phyloP scores from a whole-genome alignment of 2,888 invertebrate genomes.

The Torymus tubicola region DNA sequence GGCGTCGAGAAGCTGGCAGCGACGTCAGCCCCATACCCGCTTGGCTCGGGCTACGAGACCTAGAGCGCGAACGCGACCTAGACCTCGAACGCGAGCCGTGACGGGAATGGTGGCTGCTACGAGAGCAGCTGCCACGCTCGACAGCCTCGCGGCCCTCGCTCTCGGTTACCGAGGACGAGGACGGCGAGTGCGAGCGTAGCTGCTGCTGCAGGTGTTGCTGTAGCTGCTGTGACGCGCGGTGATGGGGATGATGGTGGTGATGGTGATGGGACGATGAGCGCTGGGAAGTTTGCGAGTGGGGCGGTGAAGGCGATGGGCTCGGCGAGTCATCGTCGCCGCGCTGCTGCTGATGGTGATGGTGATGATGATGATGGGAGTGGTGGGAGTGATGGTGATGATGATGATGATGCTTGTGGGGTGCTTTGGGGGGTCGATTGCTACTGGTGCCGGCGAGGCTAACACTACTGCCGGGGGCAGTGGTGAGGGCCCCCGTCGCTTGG shows the following conservation, averaged over 20 bases:
- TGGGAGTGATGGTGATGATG: slow-evolving; percentile 60
- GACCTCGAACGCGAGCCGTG: slow-evolving; percentile 65
- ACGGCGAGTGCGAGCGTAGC: slow-evolving; percentile 63
- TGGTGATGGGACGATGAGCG: slow-evolving; percentile 46
- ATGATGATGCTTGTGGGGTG: slow-evolving; percentile 43
- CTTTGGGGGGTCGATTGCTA: slow-evolving; percentile 43
- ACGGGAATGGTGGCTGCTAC: slow-evolving; percentile 58
- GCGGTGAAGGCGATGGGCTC: slow-evolving; percentile 64
- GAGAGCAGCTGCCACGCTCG: slow-evolving; percentile 45
- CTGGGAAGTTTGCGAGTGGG: slow-evolving; percentile 66
- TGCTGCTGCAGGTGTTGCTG: slow-evolving; percentile 47
- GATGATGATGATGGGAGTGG: slow-evolving; percentile 62
- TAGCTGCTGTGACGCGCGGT: slow-evolving; percentile 11
- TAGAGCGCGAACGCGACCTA: slow-evolving; percentile 66
- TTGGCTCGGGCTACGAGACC: slow-evolving; percentile 66
- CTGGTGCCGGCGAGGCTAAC: slow-evolving; percentile 35
- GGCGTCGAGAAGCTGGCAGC: slow-evolving; percentile 56
- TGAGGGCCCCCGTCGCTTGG: slow-evolving; percentile 58
- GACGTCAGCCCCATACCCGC: slow-evolving; percentile 61
- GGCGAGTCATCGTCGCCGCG: slow-evolving; percentile 46
- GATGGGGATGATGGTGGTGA: slow-evolving; percentile 66
- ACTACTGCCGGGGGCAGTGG: slow-evolving; percentile 26
- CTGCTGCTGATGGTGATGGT: slow-evolving; percentile 51
- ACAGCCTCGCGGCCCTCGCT: slow-evolving; percentile 57
- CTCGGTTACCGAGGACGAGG: slow-evolving; percentile 67